phyloP scores from a whole-genome alignment of 92 coral and sea anemone genomes.

The Montipora capitata region DNA sequence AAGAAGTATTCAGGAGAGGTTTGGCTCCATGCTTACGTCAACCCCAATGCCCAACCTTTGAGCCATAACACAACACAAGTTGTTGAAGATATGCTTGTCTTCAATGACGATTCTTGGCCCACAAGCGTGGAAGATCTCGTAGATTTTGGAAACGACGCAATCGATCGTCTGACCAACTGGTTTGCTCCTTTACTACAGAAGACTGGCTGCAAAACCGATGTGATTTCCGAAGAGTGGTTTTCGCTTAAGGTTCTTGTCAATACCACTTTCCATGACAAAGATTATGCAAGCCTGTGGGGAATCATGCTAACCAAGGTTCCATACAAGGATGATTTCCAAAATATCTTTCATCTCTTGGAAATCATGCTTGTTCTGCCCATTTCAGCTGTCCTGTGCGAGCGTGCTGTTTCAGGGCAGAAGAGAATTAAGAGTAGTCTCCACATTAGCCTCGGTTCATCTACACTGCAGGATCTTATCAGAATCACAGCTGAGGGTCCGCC shows the following conservation, averaged over 20 bases:
- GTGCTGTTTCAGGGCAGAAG: constrained; percentile 68
- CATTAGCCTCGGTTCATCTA: constrained; percentile 43
- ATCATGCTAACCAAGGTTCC: constrained; percentile 44
- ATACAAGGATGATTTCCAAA: constrained; percentile 24
- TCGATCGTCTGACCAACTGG: constrained; percentile 11
- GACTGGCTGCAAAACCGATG: not conserved
- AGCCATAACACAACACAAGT: not conserved
- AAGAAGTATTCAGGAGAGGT: constrained; percentile 38
- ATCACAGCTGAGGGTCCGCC: constrained; percentile 40
- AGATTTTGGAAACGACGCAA: constrained; percentile 1
- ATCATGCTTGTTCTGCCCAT: constrained; percentile 59
- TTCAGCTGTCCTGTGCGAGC: constrained; percentile 71
- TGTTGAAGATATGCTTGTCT: constrained; percentile 1
- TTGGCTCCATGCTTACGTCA: not conserved
- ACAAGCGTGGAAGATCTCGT: constrained; percentile 21
- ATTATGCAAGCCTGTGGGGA: constrained; percentile 43
- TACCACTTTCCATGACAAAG: constrained; percentile 36
- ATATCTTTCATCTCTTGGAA: constrained; percentile 66
- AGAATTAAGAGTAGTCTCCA: constrained; percentile 67
- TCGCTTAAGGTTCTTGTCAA: constrained; percentile 4
- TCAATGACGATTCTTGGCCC: constrained; percentile 16
- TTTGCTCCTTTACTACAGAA: not conserved
- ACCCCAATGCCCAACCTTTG: not conserved
- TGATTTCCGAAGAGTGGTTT: constrained; percentile 13
- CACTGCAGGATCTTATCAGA: constrained; percentile 66